Percentiles rank a stretch among this genome's conserved stretches.
Evolutionary conservation across 2,797 vertebrate species (phyloP).

Genomic region (Allobates femoralis): DNA sequence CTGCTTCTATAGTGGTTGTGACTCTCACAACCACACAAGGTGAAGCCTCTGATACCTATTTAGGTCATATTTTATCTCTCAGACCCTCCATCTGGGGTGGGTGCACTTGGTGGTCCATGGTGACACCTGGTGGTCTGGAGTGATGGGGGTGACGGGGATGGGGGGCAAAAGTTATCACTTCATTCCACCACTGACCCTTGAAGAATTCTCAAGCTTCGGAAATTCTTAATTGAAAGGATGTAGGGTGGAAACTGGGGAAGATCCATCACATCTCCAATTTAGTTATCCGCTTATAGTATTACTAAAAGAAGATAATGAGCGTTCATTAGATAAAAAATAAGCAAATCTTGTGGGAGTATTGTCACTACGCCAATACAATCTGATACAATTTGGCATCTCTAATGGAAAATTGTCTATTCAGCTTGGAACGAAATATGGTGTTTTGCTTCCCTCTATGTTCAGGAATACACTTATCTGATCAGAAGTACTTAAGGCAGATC

Average conservation of each 20-base stretch:
- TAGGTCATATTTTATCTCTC: no score
- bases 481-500: background rate
- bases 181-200: background rate
- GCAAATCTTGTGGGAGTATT: background rate
- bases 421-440: background rate
- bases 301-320: background rate
- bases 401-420: slow-evolving; percentile 29
- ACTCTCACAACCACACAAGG: no score
- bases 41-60: no score
- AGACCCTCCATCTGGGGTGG: no score
- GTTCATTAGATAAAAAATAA: slow-evolving; percentile 13
- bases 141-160: background rate
- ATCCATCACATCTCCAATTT: background rate
- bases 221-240: background rate
- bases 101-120: background rate
- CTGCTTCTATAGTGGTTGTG: no score
- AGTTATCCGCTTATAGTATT: background rate
- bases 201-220: background rate
- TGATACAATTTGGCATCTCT: slow-evolving; percentile 26
- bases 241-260: background rate
- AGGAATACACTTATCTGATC: background rate
- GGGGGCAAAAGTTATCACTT: background rate
- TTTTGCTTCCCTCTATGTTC: background rate
- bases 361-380: background rate
- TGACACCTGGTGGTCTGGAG: background rate